Percentiles rank a stretch among this genome's conserved stretches.
These are phyloP conservation scores for Anas platyrhynchos DNA, from an alignment of 2,113 vertebrate genomes.

Conservation along the genomic window DNA sequence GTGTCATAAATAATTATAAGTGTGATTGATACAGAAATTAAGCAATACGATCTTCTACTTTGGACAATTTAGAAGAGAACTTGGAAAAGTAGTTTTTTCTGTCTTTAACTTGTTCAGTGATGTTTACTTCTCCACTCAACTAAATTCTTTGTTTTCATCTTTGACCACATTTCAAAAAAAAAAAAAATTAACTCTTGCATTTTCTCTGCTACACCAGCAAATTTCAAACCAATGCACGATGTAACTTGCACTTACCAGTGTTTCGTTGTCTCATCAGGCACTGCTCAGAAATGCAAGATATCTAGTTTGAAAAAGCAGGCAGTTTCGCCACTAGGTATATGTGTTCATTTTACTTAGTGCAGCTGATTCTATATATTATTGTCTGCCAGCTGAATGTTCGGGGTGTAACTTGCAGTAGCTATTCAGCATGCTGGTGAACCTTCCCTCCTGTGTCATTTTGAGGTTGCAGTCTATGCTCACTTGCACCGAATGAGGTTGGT, in stretches of 20 bases:
- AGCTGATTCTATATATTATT: rapidly evolving
- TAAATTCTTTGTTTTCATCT: not conserved
- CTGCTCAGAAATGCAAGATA: not conserved
- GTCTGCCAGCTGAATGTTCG: not conserved
- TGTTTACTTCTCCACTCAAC: not conserved
- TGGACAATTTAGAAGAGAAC: not conserved
- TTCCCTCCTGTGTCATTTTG: not conserved
- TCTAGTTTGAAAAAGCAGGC: not conserved
- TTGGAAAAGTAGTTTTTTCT: not conserved
- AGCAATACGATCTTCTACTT: not conserved
- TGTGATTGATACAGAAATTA: not conserved
- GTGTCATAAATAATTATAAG: not conserved
- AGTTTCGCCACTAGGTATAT: not conserved
- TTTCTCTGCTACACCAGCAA: not conserved
- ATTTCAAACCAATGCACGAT: not conserved
- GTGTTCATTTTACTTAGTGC: not conserved
- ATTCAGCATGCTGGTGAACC: not conserved
- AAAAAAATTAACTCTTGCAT: not conserved
- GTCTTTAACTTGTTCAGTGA: not conserved
- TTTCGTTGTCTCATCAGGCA: not conserved
- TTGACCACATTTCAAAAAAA: not conserved
- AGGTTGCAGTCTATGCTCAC: not conserved
- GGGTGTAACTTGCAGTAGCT: not conserved
- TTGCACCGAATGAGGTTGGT: no score
- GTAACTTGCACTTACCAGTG: not conserved